Percentiles rank a stretch among this genome's conserved stretches.
These are phyloP conservation scores for Lucilia cuprina DNA, from an alignment of 1,140 invertebrate species.

Conservation along the genomic window DNA sequence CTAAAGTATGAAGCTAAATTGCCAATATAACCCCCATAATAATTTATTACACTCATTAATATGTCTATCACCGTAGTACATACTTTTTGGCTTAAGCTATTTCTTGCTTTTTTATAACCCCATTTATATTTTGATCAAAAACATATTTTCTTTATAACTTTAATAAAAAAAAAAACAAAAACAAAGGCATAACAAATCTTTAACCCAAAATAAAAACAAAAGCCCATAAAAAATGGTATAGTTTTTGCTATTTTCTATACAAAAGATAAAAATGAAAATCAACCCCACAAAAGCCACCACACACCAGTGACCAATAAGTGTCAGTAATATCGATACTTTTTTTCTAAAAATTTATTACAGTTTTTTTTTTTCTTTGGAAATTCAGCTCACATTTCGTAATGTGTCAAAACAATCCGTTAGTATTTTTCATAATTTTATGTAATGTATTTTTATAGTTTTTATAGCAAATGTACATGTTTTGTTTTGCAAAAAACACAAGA, in stretches of 20 bases:
- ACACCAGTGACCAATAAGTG: neutral
- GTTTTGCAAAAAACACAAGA: neutral
- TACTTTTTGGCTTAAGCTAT: too few relatives aligned
- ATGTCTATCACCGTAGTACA: neutral
- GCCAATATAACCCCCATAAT: conserved; percentile 1
- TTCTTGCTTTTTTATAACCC: neutral
- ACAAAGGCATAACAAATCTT: neutral
- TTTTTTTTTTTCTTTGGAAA: neutral
- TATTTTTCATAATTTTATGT: neutral
- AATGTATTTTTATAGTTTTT: neutral
- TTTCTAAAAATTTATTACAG: neutral
- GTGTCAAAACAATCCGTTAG: neutral
- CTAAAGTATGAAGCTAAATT: neutral
- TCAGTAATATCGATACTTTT: neutral
- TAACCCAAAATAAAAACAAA: neutral
- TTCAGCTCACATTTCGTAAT: neutral
- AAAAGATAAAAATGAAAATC: neutral
- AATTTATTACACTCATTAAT: neutral
- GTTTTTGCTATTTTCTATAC: neutral
- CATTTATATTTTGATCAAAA: conserved; percentile 4
- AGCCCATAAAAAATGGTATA: neutral
- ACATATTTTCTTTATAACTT: conserved; percentile 4
- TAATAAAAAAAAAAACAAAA: neutral
- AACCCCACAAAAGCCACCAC: neutral
- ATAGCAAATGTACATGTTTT: neutral